Evolutionary conservation across 1,140 invertebrate species (phyloP), one percentile per base, ranked within the genome.

Genomic region (Cyrtorhinus lividipennis): DNA sequence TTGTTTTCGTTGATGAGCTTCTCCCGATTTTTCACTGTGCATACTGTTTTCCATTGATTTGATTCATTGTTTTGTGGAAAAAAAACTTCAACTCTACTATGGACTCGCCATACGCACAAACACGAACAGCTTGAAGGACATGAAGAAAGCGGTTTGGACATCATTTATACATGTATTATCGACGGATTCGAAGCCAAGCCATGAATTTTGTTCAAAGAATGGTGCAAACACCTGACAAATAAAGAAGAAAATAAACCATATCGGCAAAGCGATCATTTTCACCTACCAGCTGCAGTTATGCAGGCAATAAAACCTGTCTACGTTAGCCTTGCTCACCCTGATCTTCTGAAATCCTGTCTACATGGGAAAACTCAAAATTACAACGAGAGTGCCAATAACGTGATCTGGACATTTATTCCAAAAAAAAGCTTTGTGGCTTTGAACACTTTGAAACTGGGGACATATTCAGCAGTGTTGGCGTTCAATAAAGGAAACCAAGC

Each of bases 141-240:
- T 71, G 70, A 69, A 66, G 62, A 65, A 69, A 46, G 70, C 69
- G 26, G 67, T 73, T 23, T 70, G 67, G 70, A 68, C 69, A 59
- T 69, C 68, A 23, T 71, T 59, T 64, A 68, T 69, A 65, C 71
- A 73, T 61, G 66, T 69, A 20, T 64, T 64, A 38, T 74, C 69
- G 25, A 71, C 70, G 56, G 67, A 72, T 59, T 62, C 68, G 46
- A 64, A 69, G 38, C 70, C 69, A 10, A 45, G 64, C 26, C 69
- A 71, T 62, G 30, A 59, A 23, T 64, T 67, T 56, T 71, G 70
- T 61, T 67, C 69, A 25, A 30, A 53, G 62, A 53, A 22, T 72
- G 70, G 69, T 71, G 68, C 46, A 62, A 61, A 38, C 69, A 63
- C 63, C 66, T 65, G 59, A 45, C 20, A 23, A 58, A 45, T 8